A percentile compares a stretch with the other conserved stretches of the same genome.
Evolutionary conservation across 1,140 invertebrate species (phyloP).

Genomic region (Zaprionus ornatus): DNA sequence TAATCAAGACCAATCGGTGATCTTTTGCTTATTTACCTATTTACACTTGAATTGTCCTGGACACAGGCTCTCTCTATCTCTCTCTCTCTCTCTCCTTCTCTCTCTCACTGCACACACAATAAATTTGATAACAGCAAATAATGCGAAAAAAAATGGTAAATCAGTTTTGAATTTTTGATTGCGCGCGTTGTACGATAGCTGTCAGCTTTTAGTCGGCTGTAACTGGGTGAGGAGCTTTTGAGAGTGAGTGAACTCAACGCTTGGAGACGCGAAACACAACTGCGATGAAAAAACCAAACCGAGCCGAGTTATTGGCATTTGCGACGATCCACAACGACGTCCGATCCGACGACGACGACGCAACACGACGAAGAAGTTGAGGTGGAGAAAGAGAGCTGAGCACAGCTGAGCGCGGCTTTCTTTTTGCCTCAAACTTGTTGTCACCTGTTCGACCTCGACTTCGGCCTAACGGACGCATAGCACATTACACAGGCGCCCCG

Average conservation of each 20-base stretch:
- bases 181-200: conserved; percentile 46
- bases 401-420: conserved; percentile 59
- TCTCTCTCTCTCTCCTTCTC: background rate
- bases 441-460: conserved; percentile 45
- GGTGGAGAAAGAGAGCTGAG: conserved; percentile 1
- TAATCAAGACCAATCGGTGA: background rate
- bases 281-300: conserved; percentile 59
- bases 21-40: conserved; percentile 32
- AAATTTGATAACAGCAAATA: conserved; percentile 17
- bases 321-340: conserved; percentile 10
- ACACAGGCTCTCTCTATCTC: background rate
- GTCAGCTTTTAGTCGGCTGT: conserved; percentile 3
- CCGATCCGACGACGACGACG: background rate
- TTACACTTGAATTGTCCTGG: conserved; percentile 37
- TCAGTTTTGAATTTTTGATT: conserved; percentile 19
- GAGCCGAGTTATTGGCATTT: conserved; percentile 77
- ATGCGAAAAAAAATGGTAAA: conserved; percentile 21
- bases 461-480: conserved; percentile 27
- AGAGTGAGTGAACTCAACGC: conserved; percentile 62
- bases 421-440: conserved; percentile 68
- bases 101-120: conserved; percentile 8
- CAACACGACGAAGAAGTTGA: conserved; percentile 25
- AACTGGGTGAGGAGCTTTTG: background rate
- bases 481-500: conserved; percentile 18
- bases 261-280: conserved; percentile 73